phyloP scores from a whole-genome alignment of 2,888 invertebrate species.

The Epistrophe eligans region DNA sequence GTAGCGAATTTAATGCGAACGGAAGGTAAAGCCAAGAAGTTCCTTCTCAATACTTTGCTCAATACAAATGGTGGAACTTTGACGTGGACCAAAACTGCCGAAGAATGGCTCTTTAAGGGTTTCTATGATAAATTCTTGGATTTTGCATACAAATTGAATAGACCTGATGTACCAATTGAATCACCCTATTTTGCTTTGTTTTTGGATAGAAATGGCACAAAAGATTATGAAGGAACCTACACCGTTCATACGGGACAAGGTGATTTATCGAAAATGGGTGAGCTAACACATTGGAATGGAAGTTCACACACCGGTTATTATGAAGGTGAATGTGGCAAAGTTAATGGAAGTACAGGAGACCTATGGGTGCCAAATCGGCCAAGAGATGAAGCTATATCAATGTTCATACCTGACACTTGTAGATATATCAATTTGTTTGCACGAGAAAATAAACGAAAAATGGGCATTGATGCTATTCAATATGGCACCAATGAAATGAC shows the following conservation, averaged over 20 bases:
- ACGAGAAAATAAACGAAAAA: constrained; percentile 74
- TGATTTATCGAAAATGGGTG: constrained; percentile 87
- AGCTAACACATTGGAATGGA: constrained; percentile 89
- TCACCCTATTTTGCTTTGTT: constrained; percentile 93
- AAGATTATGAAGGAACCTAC: constrained; percentile 89
- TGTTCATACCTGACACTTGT: constrained; percentile 92
- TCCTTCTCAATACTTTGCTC: constrained; percentile 86
- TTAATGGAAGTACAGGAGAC: constrained; percentile 91
- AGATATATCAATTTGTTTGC: constrained; percentile 85
- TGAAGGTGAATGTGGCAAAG: constrained; percentile 87
- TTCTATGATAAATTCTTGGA: constrained; percentile 89
- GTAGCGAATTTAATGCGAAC: constrained; percentile 80
- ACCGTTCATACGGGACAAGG: constrained; percentile 89
- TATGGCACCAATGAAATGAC: constrained; percentile 86
- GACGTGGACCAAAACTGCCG: constrained; percentile 86
- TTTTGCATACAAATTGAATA: constrained; percentile 85
- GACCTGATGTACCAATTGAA: constrained; percentile 84
- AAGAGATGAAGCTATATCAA: constrained; percentile 85
- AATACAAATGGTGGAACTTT: constrained; percentile 84
- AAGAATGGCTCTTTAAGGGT: constrained; percentile 91
- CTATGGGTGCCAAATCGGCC: constrained; percentile 88
- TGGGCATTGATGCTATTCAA: constrained; percentile 80
- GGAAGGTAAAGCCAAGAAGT: constrained; percentile 78
- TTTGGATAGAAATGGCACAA: constrained; percentile 89
- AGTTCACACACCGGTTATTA: constrained; percentile 85